These are phyloP conservation scores for Aurelia sp. DNA, from an alignment of 30 jellyfish, hydroid and myxozoan genomes.

Conservation along the genomic window DNA sequence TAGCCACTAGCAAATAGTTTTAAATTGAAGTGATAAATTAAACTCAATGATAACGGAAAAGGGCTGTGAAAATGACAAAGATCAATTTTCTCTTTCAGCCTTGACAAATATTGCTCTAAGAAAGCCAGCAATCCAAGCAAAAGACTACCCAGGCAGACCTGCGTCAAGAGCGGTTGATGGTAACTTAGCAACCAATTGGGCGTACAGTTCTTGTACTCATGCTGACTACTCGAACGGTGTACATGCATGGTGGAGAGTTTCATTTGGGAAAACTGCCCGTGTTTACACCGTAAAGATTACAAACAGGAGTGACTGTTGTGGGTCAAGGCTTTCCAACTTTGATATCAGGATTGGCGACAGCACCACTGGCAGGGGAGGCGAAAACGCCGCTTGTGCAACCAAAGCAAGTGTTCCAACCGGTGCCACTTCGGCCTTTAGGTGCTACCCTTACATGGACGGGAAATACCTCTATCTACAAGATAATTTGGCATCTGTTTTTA, in stretches of 20 bases:
- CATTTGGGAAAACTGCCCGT: constrained; percentile 25
- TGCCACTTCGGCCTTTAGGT: constrained; percentile 16
- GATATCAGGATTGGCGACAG: constrained; percentile 29
- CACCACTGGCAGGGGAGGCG: constrained; percentile 12
- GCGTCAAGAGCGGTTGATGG: too few species aligned
- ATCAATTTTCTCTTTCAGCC: too few species aligned
- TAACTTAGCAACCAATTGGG: too few species aligned
- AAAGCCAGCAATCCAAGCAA: too few species aligned
- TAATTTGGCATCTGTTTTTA: neutral
- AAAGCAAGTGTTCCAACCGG: constrained; percentile 20
- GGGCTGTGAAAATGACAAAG: too few species aligned
- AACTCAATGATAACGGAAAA: too few species aligned
- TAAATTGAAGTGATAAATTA: too few species aligned
- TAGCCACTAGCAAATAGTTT: too few species aligned
- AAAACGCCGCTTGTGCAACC: constrained; percentile 8
- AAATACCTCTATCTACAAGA: constrained; percentile 15
- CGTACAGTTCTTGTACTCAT: too few species aligned
- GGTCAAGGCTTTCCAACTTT: constrained; percentile 27
- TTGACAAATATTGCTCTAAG: too few species aligned
- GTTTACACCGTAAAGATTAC: constrained; percentile 14
- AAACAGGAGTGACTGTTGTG: constrained; percentile 47
- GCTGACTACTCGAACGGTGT: too few species aligned
- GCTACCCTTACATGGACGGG: constrained; percentile 25
- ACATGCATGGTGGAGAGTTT: constrained; percentile 40
- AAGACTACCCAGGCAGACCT: too few species aligned